A percentile compares a stretch with the other conserved stretches of the same genome.
Evolutionary conservation across 2,113 vertebrate species (phyloP).

Genomic region (Sorex araneus): DNA sequence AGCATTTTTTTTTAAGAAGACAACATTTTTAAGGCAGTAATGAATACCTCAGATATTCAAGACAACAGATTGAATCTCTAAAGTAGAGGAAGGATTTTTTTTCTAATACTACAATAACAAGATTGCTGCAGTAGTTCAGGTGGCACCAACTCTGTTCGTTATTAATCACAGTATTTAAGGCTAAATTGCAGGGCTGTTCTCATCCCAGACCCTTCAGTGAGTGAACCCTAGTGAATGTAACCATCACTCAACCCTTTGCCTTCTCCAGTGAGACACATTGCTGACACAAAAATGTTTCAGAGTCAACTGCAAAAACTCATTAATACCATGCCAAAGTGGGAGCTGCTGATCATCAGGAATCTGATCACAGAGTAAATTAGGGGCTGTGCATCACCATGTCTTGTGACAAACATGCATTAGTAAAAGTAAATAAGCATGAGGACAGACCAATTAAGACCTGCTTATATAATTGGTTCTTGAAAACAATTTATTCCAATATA

Average conservation of each 20-base stretch:
- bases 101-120: slow-evolving; percentile 78
- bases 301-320: slow-evolving; percentile 68
- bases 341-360: slow-evolving; percentile 74
- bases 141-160: slow-evolving; percentile 75
- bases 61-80: slow-evolving; percentile 83
- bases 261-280: slow-evolving; percentile 69
- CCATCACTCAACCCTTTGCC: slow-evolving; percentile 72
- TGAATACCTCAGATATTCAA: slow-evolving; percentile 77
- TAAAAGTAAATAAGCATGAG: slow-evolving; percentile 68
- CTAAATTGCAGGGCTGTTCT: slow-evolving; percentile 73
- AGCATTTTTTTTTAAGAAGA: slow-evolving; percentile 84
- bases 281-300: slow-evolving; percentile 70
- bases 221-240: slow-evolving; percentile 63
- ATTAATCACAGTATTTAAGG: slow-evolving; percentile 80
- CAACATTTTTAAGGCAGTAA: slow-evolving; percentile 77
- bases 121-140: slow-evolving; percentile 69
- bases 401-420: slow-evolving; percentile 70
- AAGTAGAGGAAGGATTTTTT: slow-evolving; percentile 81
- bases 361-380: slow-evolving; percentile 71
- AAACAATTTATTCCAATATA: slow-evolving; percentile 70
- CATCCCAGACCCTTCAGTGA: slow-evolving; percentile 52
- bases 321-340: slow-evolving; percentile 76
- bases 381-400: slow-evolving; percentile 61
- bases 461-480: slow-evolving; percentile 67
- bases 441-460: slow-evolving; percentile 59